Evolutionary conservation across 2,888 invertebrate species (phyloP).

Genomic region (Meghimatium bilineatum): DNA sequence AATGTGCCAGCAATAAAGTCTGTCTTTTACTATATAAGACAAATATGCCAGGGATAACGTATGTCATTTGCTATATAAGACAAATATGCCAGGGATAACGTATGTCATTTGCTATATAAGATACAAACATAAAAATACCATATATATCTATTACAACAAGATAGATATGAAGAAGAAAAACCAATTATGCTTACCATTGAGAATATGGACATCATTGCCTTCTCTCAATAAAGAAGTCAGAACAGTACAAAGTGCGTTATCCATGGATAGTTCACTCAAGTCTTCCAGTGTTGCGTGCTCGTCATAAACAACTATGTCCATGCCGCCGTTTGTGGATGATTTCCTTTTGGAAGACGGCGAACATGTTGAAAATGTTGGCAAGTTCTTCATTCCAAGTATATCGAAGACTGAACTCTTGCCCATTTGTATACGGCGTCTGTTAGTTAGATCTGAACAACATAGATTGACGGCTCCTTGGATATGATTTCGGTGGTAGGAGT

Average conservation of each 20-base stretch:
- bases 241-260: conserved; percentile 83
- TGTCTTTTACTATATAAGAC: too few relatives aligned
- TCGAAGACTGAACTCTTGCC: conserved; percentile 84
- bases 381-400: conserved; percentile 82
- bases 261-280: conserved; percentile 48
- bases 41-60: too few relatives aligned
- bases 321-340: conserved; percentile 80
- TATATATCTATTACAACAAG: not conserved
- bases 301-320: conserved; percentile 84
- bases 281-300: conserved; percentile 79
- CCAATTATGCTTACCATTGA: conserved; percentile 81
- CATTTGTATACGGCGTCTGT: conserved; percentile 83
- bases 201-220: conserved; percentile 82
- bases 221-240: conserved; percentile 84
- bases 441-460: conserved; percentile 85
- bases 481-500: conserved; percentile 84
- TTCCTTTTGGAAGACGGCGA: conserved; percentile 78
- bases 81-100: too few relatives aligned
- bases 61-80: too few relatives aligned
- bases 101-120: too few relatives aligned
- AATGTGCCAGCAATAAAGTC: too few relatives aligned
- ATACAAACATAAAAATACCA: too few relatives aligned
- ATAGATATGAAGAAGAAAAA: not conserved
- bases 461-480: conserved; percentile 83
- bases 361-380: not conserved